Percentiles rank a stretch among this genome's conserved stretches.
Evolutionary conservation across 2,113 vertebrate species (phyloP).

Genomic region (Myrmecobius fasciatus): DNA sequence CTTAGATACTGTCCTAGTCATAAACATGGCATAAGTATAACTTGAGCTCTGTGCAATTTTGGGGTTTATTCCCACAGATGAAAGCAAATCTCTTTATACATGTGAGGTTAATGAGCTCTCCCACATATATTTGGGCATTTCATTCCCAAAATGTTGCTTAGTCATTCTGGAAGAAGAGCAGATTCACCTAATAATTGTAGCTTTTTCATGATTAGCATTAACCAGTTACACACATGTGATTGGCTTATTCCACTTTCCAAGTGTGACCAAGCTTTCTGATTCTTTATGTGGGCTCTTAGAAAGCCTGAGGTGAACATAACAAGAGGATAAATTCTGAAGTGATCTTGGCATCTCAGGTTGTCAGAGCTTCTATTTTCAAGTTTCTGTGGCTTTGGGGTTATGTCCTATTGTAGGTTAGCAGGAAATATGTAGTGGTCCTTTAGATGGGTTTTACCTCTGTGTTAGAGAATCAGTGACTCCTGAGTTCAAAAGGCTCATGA

Average conservation of each 20-base stretch:
- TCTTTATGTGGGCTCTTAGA: background rate
- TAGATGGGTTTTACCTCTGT: background rate
- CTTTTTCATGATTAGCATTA: background rate
- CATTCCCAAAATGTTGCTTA: background rate
- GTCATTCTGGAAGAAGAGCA: background rate
- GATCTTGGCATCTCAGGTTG: background rate
- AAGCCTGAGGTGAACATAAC: background rate
- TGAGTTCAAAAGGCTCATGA: background rate
- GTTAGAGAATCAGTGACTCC: background rate
- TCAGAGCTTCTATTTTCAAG: background rate
- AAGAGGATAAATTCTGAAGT: background rate
- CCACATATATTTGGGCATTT: background rate
- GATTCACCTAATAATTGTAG: background rate
- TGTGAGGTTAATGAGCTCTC: background rate
- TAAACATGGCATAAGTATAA: background rate
- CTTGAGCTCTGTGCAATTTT: background rate
- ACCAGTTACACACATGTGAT: background rate
- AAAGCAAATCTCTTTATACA: conserved; percentile 1
- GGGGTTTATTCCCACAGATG: background rate
- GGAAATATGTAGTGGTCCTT: background rate
- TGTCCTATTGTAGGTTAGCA: background rate
- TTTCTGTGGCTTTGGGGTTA: background rate
- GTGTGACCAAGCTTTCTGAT: background rate
- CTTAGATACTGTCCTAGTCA: conserved; percentile 29
- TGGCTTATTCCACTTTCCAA: background rate